Evolutionary conservation across 1,140 invertebrate species (phyloP), one percentile per base, ranked within the genome.

Genomic region (Camponotus pennsylvanicus): DNA sequence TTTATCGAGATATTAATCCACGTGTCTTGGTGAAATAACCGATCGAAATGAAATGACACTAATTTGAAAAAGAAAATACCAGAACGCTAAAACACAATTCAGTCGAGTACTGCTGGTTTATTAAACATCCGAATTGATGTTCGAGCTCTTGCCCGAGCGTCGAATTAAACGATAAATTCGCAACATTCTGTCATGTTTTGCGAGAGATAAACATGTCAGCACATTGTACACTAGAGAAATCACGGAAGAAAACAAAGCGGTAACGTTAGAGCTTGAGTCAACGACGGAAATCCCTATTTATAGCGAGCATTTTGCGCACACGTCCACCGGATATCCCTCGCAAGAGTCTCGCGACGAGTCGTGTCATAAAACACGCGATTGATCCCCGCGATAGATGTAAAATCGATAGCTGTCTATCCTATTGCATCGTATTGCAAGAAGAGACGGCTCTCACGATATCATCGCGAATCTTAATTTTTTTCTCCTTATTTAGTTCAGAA

Each of bases 201-300:
- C n/a, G 40, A 73, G 27, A 45, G 34, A 83, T 73, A 61, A 73
- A 83, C 55, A 83, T 37, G n/a, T 61, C 40, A n/a, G 18, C 79
- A 18, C 40, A 59, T 59, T 34, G 40, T 42, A 59, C 79, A 82
- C 52, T 32, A 45, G 67, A 73, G 37, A 66, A 59, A 82, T 59
- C 37, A 52, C 27, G 55, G 45, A n/a, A 37, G 55, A 52, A 75
- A 63, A 75, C 55, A 75, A 83, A 83, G n/a, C 40, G 40, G 27
- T 21, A 73, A 7, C 40, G 55, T 83, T 75, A 73, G 75, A 88
- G 82, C 85, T 88, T 45, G 75, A 78, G 57, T 27, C 27, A 82
- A 63, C n/a, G 73, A 70, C 13, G 80, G 64, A 77, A 90, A 92
- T 91, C 91, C 86, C 91, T 93, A 92, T 93, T 93, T 93, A 93